A percentile compares a stretch with the other conserved stretches of the same genome.
Evolutionary conservation across 2,888 invertebrate species (phyloP).

Genomic region (Pelosia muscerda): DNA sequence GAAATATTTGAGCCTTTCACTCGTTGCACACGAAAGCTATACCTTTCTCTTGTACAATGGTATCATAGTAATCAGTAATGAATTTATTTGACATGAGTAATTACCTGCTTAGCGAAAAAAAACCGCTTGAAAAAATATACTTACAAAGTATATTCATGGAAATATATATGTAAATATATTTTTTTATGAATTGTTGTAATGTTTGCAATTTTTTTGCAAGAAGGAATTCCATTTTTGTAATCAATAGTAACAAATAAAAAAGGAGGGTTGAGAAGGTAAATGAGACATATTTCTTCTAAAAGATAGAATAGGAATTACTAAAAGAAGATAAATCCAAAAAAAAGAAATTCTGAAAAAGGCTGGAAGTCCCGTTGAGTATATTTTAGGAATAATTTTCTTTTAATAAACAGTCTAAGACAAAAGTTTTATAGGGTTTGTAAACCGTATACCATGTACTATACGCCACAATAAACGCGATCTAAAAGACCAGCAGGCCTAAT

Average conservation of each 20-base stretch:
- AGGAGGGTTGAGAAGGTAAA: neutral
- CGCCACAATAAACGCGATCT: neutral
- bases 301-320: neutral
- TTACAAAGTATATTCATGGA: no score
- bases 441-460: neutral
- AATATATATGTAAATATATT: neutral
- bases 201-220: slow-evolving; percentile 8
- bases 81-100: slow-evolving; percentile 41
- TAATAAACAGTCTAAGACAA: neutral
- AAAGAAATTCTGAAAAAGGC: neutral
- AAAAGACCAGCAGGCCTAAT: neutral
- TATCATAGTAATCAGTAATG: slow-evolving; percentile 39
- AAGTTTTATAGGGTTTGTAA: no score
- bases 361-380: neutral
- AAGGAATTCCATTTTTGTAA: neutral
- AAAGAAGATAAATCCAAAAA: neutral
- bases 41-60: slow-evolving; percentile 59
- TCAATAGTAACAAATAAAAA: neutral
- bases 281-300: neutral
- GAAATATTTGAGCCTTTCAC: slow-evolving; percentile 56
- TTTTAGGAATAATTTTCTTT: neutral
- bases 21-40: slow-evolving; percentile 56
- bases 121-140: neutral
- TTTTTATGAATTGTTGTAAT: slow-evolving; percentile 4
- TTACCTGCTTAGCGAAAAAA: slow-evolving; percentile 25